Evolutionary conservation across 2,797 vertebrate species (phyloP).

Genomic region (Macropodus opercularis): DNA sequence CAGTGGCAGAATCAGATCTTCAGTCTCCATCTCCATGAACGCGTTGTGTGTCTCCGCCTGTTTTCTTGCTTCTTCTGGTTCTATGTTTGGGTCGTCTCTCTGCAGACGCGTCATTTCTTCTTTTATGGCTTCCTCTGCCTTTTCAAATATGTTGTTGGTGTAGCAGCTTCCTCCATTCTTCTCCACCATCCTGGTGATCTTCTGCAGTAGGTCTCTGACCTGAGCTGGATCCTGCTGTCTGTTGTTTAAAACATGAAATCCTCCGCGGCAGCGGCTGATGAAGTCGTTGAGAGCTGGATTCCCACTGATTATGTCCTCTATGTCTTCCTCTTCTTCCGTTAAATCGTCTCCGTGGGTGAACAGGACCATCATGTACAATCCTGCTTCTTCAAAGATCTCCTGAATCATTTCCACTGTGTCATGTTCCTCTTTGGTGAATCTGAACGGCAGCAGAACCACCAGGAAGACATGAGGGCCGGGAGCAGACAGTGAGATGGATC

Average conservation of each 20-base stretch:
- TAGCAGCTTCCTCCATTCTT: neutral
- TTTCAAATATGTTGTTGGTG: conserved; percentile 1
- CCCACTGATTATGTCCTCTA: neutral
- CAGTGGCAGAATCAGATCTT: too few species aligned
- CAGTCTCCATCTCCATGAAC: too few species aligned
- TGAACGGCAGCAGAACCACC: too few species aligned
- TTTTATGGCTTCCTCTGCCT: neutral
- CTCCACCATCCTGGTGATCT: neutral
- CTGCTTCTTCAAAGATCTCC: neutral
- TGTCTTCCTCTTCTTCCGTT: neutral
- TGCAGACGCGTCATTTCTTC: neutral
- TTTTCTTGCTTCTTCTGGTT: neutral
- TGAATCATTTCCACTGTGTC: neutral
- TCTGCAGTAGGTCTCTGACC: conserved; percentile 4
- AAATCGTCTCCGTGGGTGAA: conserved; percentile 11
- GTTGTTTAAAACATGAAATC: too few species aligned
- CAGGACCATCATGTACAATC: neutral
- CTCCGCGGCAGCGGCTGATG: neutral
- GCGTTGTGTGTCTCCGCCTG: neutral
- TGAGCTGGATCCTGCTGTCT: too few species aligned
- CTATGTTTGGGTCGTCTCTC: neutral
- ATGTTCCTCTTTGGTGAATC: neutral
- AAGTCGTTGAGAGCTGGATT: neutral
- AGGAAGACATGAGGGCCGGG: too few species aligned
- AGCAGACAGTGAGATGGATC: too few species aligned